Conservation (phyloP, 2,797 vertebrate genomes). For the Ambastaia sidthimunki region DNA sequence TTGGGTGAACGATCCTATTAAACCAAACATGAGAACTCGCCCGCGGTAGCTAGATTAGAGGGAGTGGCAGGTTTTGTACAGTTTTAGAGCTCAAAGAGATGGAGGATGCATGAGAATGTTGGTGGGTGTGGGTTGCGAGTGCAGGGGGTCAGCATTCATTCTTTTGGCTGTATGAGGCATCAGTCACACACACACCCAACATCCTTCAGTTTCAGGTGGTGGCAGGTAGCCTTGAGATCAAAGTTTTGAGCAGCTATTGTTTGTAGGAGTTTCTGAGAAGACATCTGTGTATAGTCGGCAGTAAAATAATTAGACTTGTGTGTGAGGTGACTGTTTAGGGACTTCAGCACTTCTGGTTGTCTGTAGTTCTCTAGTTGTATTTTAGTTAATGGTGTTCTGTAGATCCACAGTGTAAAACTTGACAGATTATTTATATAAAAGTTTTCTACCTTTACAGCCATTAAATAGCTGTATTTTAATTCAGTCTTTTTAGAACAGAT, state of each 20-base stretch:
- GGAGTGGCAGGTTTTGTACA: constrained; percentile 64
- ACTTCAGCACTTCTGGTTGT: constrained; percentile 37
- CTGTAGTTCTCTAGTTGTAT: not conserved
- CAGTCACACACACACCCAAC: constrained; percentile 42
- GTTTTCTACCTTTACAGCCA: no score
- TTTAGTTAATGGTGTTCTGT: not conserved
- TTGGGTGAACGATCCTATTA: no score
- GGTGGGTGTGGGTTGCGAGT: constrained; percentile 49
- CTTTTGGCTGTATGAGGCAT: constrained; percentile 51
- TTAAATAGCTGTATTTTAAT: not conserved
- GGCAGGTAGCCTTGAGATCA: constrained; percentile 65
- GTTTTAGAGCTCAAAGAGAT: constrained; percentile 64
- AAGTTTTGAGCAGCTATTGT: constrained; percentile 67
- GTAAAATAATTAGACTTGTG: constrained; percentile 65
- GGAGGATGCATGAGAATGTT: constrained; percentile 47
- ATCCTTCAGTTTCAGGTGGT: constrained; percentile 43
- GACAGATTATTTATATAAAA: not conserved
- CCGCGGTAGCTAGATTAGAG: constrained; percentile 58
- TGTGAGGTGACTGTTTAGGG: constrained; percentile 50
- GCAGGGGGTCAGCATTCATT: constrained; percentile 54
- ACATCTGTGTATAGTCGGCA: constrained; percentile 43
- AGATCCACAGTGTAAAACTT: not conserved
- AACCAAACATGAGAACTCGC: constrained; percentile 47
- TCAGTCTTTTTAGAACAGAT: no score
- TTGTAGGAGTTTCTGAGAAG: constrained; percentile 52